Conservation (phyloP, 2,797 vertebrate genomes). For the Numenius phaeopus region DNA sequence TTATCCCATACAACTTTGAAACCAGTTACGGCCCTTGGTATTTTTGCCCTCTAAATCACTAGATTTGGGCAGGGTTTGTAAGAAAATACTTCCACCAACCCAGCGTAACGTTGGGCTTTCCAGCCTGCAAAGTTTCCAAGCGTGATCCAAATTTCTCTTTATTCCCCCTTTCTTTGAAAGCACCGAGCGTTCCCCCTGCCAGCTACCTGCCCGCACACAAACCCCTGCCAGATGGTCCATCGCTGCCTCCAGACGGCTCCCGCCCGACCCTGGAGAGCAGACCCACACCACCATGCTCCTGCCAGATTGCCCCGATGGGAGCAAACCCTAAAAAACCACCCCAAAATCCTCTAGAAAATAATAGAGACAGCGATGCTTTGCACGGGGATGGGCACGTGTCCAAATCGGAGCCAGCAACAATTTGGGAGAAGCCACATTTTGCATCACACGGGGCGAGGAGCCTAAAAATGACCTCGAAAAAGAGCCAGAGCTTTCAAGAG, state of each 20-base stretch:
- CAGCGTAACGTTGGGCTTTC: accelerated
- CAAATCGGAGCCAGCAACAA: accelerated
- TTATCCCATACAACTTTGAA: not conserved
- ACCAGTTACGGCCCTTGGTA: accelerated
- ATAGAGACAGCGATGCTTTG: accelerated
- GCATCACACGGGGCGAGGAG: accelerated
- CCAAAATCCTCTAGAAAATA: not conserved
- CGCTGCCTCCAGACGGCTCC: not conserved
- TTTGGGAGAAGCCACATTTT: not conserved
- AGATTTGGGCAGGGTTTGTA: not conserved
- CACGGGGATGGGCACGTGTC: accelerated
- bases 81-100: not conserved
- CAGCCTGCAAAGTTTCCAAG: not conserved
- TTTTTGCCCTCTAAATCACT: not conserved
- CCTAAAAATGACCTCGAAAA: not conserved
- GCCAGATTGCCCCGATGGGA: not conserved
- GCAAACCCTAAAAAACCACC: not conserved
- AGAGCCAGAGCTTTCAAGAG: not conserved
- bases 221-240: not conserved
- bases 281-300: accelerated
- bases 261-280: not conserved
- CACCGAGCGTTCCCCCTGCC: not conserved
- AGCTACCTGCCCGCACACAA: not conserved
- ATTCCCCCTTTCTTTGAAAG: not conserved
- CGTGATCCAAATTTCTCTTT: accelerated